Evolutionary conservation across 1,140 invertebrate species (phyloP).

Genomic region (Drosophila baimaii): DNA sequence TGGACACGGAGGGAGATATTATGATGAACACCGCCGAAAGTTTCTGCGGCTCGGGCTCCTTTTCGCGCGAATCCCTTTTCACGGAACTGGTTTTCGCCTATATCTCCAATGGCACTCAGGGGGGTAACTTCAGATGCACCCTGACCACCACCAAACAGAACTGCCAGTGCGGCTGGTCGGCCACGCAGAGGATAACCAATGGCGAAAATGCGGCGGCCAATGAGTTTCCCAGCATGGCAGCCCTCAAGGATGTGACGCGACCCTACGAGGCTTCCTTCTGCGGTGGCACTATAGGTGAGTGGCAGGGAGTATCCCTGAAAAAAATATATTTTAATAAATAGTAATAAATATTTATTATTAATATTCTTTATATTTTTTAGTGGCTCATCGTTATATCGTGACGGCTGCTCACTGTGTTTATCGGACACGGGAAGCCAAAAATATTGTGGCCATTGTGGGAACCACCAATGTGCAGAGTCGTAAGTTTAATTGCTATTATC

Average conservation of each 20-base stretch:
- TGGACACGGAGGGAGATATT: conserved; percentile 71
- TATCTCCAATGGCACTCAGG: conserved; percentile 44
- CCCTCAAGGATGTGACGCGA: conserved; percentile 55
- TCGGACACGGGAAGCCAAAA: conserved; percentile 17
- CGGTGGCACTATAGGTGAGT: conserved; percentile 67
- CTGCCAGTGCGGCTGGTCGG: conserved; percentile 79
- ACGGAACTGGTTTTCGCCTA: conserved; percentile 67
- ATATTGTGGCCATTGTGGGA: conserved; percentile 64
- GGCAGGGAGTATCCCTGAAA: no score
- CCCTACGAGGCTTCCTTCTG: conserved; percentile 47
- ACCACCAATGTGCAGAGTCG: conserved; percentile 56
- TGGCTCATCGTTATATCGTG: conserved; percentile 63
- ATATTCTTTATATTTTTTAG: conserved; percentile 20
- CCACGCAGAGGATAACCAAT: conserved; percentile 65
- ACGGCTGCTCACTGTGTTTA: conserved; percentile 72
- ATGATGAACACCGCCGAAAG: conserved; percentile 70
- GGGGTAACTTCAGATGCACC: conserved; percentile 65
- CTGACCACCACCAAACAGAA: conserved; percentile 43
- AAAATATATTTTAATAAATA: neutral
- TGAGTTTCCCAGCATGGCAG: conserved; percentile 75
- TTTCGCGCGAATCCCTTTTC: conserved; percentile 70
- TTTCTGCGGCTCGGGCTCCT: conserved; percentile 68
- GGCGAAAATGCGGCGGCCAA: conserved; percentile 59
- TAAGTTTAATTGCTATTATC: conserved; percentile 39
- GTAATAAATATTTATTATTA: neutral